phyloP scores from a whole-genome alignment of 2,888 invertebrate species.

The Heliconius ethilla region DNA sequence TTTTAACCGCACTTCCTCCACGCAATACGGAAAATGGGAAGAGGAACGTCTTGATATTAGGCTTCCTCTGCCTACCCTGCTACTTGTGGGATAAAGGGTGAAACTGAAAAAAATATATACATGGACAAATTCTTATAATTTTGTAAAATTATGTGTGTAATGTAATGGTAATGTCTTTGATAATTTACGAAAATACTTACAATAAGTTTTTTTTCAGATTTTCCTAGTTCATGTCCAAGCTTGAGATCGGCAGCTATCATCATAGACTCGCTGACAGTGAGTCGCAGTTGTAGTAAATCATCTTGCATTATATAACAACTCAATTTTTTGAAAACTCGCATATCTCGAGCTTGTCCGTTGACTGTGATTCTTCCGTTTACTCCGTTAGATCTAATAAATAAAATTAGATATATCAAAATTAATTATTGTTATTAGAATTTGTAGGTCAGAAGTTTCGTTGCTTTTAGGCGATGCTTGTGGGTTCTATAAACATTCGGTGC shows the following conservation, averaged over 20 bases:
- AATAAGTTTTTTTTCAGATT: conserved; percentile 82
- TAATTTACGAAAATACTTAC: conserved; percentile 70
- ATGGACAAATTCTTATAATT: no score
- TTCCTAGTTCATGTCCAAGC: conserved; percentile 82
- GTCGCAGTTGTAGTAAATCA: conserved; percentile 85
- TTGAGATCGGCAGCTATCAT: conserved; percentile 88
- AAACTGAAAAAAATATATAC: no score
- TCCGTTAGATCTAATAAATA: conserved; percentile 75
- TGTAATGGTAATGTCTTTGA: no score
- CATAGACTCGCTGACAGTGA: conserved; percentile 89
- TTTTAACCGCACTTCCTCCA: not conserved
- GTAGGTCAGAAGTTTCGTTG: no score
- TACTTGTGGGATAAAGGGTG: no score
- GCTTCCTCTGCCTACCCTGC: no score
- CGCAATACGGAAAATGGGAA: no score
- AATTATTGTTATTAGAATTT: no score
- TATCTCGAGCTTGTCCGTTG: conserved; percentile 85
- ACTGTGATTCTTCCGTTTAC: conserved; percentile 86
- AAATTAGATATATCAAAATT: conserved; percentile 17
- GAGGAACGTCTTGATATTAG: no score
- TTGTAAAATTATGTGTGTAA: no score
- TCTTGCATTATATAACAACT: conserved; percentile 93
- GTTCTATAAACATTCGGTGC: no score
- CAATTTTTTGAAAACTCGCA: conserved; percentile 87
- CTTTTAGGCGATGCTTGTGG: no score